Evolutionary conservation across 1,140 invertebrate genomes (phyloP), one percentile per base, ranked within the genome.

Genomic region (Sweltsa coloradensis): DNA sequence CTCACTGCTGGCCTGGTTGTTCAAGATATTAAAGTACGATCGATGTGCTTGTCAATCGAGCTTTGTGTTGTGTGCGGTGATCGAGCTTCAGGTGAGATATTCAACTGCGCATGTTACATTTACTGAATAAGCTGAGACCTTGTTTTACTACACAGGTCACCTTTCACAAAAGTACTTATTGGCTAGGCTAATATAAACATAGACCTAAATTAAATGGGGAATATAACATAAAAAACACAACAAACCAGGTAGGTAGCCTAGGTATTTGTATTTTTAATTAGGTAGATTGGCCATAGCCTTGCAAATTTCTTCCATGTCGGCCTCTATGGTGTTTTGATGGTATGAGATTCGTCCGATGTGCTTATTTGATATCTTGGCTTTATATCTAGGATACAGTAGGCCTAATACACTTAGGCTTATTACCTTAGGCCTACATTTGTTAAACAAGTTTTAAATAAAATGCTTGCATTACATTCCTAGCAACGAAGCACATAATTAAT

Each of bases 11-110:
- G 25, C 19, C 41, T 45, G 45, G 50, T 44, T 14, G 44, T 50
- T 19, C 43, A 47, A 14, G 51, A 49, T 18, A n/a, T n/a, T n/a
- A 47, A 47, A 27, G 34, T 51, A 16, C 50, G 51, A 29, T 47
- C 53, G n/a, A 34, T 74, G 44, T 70, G 72, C n/a, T 47, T 73
- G 7, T 69, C 70, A 2, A 59, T 89, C 51, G 90, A 96, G 62
- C 71, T 90, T 22, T 96, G 92, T 64, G 83, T 95, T 34, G 91
- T 97, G 2, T 96, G 92, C 67, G 91, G 91, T 0, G 92, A 96
- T 64, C 73, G 89, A 51, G 90, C 91, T 5, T 93, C 89, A 54
- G 75, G 72, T 75, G 56, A 22, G 9, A 9, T 31, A 9, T 31
- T 31, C 14, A 14, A 31, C 14, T n/a, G n/a, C 29, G 9, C 14